A percentile compares a stretch with the other conserved stretches of the same genome.
These are phyloP conservation scores for Mythimna loreyi DNA, from an alignment of 2,888 invertebrate species.

Conservation along the genomic window DNA sequence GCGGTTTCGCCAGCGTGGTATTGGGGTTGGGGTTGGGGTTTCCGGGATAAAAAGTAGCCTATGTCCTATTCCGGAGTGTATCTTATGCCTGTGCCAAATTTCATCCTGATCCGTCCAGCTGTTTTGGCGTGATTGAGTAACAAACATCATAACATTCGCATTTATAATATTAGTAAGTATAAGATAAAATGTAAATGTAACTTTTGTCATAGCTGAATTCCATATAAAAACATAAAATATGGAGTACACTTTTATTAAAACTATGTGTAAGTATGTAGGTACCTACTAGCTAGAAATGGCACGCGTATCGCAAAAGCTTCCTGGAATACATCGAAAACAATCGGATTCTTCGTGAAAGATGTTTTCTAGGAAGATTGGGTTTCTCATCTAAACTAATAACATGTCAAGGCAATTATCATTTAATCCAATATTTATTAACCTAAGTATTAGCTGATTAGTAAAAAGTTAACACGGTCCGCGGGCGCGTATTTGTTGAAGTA, in stretches of 20 bases:
- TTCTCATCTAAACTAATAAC: background rate
- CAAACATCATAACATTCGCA: no score
- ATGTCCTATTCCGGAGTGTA: no score
- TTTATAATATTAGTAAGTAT: no score
- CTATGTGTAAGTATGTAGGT: no score
- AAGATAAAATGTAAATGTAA: background rate
- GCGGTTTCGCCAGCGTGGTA: no score
- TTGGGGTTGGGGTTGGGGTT: no score
- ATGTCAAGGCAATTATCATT: background rate
- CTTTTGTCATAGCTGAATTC: background rate
- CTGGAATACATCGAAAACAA: background rate
- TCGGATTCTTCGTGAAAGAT: background rate
- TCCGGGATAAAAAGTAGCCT: no score
- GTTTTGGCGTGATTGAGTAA: no score
- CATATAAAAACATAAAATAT: constrained; percentile 9
- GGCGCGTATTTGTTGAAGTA: constrained; percentile 48
- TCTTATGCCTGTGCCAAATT: no score
- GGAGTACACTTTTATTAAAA: background rate
- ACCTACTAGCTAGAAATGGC: background rate
- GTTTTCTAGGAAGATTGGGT: background rate
- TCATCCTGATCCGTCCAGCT: no score
- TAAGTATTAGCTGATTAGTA: constrained; percentile 46
- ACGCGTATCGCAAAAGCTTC: background rate
- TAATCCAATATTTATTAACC: constrained; percentile 19
- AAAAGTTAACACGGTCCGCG: constrained; percentile 37